Conservation (phyloP, 2,113 vertebrate species). For the Phylloscopus whistleri region DNA sequence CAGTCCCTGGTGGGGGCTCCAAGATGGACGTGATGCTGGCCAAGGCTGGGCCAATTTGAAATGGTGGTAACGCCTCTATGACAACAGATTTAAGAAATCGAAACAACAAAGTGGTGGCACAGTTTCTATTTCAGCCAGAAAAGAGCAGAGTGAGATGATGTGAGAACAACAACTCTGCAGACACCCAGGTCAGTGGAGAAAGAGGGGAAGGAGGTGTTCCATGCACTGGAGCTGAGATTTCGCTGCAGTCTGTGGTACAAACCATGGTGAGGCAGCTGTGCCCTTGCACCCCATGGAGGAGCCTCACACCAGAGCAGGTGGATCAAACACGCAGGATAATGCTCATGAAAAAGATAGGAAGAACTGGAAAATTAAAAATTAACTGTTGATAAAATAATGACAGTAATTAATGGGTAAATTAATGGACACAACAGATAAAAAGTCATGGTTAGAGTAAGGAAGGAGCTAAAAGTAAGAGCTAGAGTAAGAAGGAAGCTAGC, state of each 20-base stretch:
- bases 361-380: neutral
- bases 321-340: neutral
- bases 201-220: neutral
- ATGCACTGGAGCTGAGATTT: neutral
- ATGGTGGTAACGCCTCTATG: accelerated
- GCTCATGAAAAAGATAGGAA: neutral
- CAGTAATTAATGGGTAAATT: neutral
- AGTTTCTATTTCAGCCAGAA: neutral
- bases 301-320: too few species aligned
- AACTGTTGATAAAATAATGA: neutral
- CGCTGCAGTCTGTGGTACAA: neutral
- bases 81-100: neutral
- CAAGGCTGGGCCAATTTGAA: neutral
- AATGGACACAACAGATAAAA: neutral
- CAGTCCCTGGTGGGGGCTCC: neutral
- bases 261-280: neutral
- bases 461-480: too few species aligned
- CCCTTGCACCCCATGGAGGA: neutral
- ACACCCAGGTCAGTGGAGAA: neutral
- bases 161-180: neutral
- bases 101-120: neutral
- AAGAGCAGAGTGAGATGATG: neutral
- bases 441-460: neutral
- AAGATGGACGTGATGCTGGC: accelerated
- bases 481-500: neutral